Base-by-base conservation (phyloP, 2,797 vertebrate genomes). In the Crenichthys baileyi region DNA sequence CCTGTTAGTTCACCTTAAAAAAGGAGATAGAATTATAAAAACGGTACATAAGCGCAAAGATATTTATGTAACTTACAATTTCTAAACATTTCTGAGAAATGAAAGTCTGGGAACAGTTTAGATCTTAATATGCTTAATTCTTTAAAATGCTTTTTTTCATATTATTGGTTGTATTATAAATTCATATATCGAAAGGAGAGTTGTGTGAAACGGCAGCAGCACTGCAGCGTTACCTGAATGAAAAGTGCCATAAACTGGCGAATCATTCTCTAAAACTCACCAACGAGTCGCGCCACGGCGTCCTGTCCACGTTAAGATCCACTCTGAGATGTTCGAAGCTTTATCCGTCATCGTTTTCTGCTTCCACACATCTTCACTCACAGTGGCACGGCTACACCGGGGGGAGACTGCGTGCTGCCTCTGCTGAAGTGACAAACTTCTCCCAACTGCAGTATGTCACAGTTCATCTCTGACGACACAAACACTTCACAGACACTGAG, bases 341-440 rank as follows among this genome's bases (percentile, higher is more conserved):
- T 7, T 26, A 11, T 26, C 70, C 50, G 48, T 63, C 79, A 29
- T 80, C 56, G 12, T 58, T 5, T 5, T 22, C 11, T 70, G 60
- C 5, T 68, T 41, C 55, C 18, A 0, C 67, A 71, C 80, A 83
- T 78, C 5, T 78, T 72, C 16, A 29, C 13, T 9, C 1, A 3
- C 46, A 74, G 60, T 24, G 1, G 51, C 18, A 36, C 1, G 48
- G 80, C 79, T 73, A 58, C 9, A 41, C 31, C 20, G 51, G 0
- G 20, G 65, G 70, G 70, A 58, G 77, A 5, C 81, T 70, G 70
- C n/a, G 53, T 70, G 78, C 71, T 79, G 72, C 76, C 70, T 79
- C 48, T 72, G 75, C 44, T 61, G 72, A 56, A 7, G 53, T 61
- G 61, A 79, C 24, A 7, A 53, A 75, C 18, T 13, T 18, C 22